Conservation (phyloP, 2,797 vertebrate species). For the Crotalus adamanteus region DNA sequence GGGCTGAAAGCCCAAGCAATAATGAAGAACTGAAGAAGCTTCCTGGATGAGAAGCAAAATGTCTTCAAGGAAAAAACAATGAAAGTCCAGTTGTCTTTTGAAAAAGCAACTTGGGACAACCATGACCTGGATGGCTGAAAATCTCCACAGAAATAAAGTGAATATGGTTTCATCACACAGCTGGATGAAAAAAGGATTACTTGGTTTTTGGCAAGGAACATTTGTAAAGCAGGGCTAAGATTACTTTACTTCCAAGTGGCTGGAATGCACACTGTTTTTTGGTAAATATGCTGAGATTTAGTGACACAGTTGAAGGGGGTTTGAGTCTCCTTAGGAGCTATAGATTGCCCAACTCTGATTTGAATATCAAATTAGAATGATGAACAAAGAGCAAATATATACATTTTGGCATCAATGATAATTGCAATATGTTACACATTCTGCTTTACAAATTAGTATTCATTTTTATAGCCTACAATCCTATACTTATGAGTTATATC, state of each 20-base stretch:
- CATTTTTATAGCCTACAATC: background rate
- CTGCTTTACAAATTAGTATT: background rate
- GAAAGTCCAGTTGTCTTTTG: background rate
- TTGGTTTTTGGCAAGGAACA: background rate
- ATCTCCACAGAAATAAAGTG: background rate
- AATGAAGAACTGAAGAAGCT: background rate
- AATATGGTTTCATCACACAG: background rate
- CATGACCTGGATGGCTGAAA: background rate
- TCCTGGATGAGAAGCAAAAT: background rate
- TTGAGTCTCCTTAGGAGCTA: background rate
- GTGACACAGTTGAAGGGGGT: background rate
- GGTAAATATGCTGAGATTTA: background rate
- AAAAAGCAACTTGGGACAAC: background rate
- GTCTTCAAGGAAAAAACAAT: background rate
- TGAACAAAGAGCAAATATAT: background rate
- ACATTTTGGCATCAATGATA: slow-evolving; percentile 2
- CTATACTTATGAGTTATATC: background rate
- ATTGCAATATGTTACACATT: background rate
- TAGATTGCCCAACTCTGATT: background rate
- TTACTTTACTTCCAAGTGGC: background rate
- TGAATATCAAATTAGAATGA: slow-evolving; percentile 37
- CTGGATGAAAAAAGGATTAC: background rate
- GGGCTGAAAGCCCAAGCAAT: background rate
- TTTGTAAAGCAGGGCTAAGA: background rate
- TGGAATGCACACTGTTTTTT: background rate